A percentile compares a stretch with the other conserved stretches of the same genome.
These are phyloP conservation scores for Archaeoteleia sp. DNA, from an alignment of 2,888 invertebrate species.

Conservation along the genomic window DNA sequence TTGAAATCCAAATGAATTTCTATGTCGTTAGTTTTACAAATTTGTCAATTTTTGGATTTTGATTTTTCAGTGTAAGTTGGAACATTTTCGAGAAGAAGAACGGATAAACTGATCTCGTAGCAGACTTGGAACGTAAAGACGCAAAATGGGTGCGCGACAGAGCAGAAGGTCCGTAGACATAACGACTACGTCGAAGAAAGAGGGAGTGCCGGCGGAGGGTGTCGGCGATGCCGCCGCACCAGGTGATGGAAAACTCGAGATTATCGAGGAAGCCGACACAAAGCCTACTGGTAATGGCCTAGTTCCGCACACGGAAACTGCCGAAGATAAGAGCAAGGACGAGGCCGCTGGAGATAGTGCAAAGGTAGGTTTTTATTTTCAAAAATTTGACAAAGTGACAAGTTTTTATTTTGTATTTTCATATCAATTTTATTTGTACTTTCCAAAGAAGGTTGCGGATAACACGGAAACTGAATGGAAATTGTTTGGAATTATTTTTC, in stretches of 20 bases:
- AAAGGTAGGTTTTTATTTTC: no score
- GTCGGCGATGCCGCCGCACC: slow-evolving; percentile 76
- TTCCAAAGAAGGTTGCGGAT: no score
- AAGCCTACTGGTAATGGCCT: slow-evolving; percentile 86
- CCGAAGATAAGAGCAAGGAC: slow-evolving; percentile 82
- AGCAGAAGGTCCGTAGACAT: slow-evolving; percentile 92
- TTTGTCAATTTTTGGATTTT: no score
- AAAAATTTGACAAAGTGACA: no score
- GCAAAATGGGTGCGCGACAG: slow-evolving; percentile 88
- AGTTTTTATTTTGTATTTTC: no score
- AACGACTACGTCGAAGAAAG: slow-evolving; percentile 81
- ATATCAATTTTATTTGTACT: no score
- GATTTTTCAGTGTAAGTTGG: slow-evolving; percentile 18
- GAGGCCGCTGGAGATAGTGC: slow-evolving; percentile 81
- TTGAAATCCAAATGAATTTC: no score
- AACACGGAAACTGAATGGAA: no score
- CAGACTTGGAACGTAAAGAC: slow-evolving; percentile 51
- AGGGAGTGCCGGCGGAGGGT: slow-evolving; percentile 75
- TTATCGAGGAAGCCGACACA: slow-evolving; percentile 85
- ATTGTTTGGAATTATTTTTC: no score
- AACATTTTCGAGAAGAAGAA: slow-evolving; percentile 36
- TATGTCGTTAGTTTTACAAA: no score
- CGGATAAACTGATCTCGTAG: slow-evolving; percentile 38
- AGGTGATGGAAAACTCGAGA: slow-evolving; percentile 81
- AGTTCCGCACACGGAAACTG: slow-evolving; percentile 79